Percentiles rank a stretch among this genome's conserved stretches.
Evolutionary conservation across 1,140 invertebrate genomes (phyloP).

Genomic region (Hyles vespertilio): DNA sequence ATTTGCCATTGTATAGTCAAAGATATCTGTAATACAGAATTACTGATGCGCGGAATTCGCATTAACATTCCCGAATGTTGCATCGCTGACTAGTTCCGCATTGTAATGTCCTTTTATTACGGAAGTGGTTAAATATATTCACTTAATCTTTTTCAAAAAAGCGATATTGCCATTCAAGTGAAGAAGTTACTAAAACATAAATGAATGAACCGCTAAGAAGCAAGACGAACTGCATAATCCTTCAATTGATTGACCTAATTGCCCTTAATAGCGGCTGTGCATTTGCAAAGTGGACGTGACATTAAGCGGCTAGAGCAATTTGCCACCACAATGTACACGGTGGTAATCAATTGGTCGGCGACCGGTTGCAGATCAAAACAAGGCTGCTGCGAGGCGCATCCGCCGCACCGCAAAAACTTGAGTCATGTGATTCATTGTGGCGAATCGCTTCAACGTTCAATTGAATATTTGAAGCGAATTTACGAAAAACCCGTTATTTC

Average conservation of each 20-base stretch:
- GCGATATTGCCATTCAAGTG: too few species aligned
- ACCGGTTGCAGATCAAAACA: conserved; percentile 25
- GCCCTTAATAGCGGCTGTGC: conserved; percentile 25
- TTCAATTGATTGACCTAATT: conserved; percentile 31
- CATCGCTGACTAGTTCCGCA: too few species aligned
- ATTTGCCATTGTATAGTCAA: too few species aligned
- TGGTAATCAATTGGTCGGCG: conserved; percentile 35
- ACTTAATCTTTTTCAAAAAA: too few species aligned
- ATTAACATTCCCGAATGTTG: too few species aligned
- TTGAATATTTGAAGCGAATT: conserved; percentile 3
- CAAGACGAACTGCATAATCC: background rate
- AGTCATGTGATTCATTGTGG: conserved; percentile 21
- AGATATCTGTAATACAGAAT: too few species aligned
- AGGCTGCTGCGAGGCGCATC: conserved; percentile 17
- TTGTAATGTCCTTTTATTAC: too few species aligned
- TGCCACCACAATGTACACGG: conserved; percentile 23
- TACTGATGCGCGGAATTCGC: too few species aligned
- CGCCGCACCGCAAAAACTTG: conserved; percentile 10
- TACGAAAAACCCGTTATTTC: background rate
- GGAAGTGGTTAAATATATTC: too few species aligned
- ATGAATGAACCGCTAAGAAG: background rate
- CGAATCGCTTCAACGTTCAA: conserved; percentile 9
- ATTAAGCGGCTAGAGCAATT: conserved; percentile 30
- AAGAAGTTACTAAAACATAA: background rate
- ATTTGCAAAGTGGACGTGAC: conserved; percentile 30